Evolutionary conservation across 1,140 invertebrate species (phyloP).

Genomic region (Diachasmimorpha longicaudata): DNA sequence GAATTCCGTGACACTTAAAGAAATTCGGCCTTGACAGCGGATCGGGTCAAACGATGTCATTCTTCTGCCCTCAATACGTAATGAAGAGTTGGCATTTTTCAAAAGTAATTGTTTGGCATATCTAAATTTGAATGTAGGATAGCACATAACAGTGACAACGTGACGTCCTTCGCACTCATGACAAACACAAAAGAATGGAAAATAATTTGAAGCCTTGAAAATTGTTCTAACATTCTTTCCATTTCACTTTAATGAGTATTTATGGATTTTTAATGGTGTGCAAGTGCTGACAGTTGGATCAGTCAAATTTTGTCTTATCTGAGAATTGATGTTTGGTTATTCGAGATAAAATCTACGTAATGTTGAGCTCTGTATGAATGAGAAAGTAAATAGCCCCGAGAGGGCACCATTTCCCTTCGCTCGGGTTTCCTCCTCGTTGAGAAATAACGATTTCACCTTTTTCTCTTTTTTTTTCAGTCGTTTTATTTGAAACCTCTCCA

Average conservation of each 20-base stretch:
- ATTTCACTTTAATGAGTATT: no score
- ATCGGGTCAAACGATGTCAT: neutral
- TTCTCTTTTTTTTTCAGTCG: neutral
- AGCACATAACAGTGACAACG: neutral
- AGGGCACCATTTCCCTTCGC: neutral
- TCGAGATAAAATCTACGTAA: neutral
- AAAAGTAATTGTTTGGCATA: neutral
- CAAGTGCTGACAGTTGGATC: neutral
- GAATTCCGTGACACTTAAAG: neutral
- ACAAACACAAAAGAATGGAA: no score
- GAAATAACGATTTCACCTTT: slow-evolving; percentile 29
- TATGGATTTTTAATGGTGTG: neutral
- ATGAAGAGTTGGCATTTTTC: neutral
- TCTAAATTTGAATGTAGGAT: neutral
- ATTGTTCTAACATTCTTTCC: neutral
- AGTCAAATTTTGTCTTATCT: neutral
- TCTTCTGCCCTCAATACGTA: neutral
- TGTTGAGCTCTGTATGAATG: neutral
- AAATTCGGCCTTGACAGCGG: neutral
- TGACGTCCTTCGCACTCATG: neutral
- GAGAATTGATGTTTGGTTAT: neutral
- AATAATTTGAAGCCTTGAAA: no score
- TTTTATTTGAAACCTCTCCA: neutral
- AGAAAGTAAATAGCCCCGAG: neutral
- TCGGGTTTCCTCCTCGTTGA: slow-evolving; percentile 9